Evolutionary conservation across 1,140 invertebrate species (phyloP).

Genomic region (Bicyclus anynana): DNA sequence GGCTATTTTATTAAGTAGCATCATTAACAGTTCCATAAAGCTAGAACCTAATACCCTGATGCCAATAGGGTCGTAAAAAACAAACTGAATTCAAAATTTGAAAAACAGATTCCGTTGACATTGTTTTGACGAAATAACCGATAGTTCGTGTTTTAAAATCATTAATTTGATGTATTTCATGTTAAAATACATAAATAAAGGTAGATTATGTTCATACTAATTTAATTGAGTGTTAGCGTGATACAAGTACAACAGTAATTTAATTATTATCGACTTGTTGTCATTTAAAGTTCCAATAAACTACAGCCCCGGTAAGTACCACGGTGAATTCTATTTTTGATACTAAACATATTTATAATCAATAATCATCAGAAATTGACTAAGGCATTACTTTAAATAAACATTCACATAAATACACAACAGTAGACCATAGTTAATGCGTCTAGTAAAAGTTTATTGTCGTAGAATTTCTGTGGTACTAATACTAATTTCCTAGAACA

Average conservation of each 20-base stretch:
- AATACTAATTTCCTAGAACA: too few species aligned
- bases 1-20: constrained; percentile 18
- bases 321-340: too few species aligned
- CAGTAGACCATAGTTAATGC: too few species aligned
- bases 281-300: too few species aligned
- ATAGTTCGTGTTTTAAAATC: constrained; percentile 18
- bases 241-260: neutral
- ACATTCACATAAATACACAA: too few species aligned
- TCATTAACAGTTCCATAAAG: constrained; percentile 9
- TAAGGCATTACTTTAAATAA: too few species aligned
- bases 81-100: constrained; percentile 45
- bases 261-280: too few species aligned
- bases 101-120: constrained; percentile 44
- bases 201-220: neutral
- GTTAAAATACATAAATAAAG: neutral
- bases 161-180: neutral
- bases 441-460: too few species aligned
- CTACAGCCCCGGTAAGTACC: too few species aligned
- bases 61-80: neutral
- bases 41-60: neutral
- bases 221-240: neutral
- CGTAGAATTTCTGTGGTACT: too few species aligned
- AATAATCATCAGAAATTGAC: too few species aligned
- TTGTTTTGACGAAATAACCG: constrained; percentile 38
- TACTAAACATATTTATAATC: too few species aligned